Conservation (phyloP, 2,888 invertebrate genomes). For the Pristionchus arcanus region DNA sequence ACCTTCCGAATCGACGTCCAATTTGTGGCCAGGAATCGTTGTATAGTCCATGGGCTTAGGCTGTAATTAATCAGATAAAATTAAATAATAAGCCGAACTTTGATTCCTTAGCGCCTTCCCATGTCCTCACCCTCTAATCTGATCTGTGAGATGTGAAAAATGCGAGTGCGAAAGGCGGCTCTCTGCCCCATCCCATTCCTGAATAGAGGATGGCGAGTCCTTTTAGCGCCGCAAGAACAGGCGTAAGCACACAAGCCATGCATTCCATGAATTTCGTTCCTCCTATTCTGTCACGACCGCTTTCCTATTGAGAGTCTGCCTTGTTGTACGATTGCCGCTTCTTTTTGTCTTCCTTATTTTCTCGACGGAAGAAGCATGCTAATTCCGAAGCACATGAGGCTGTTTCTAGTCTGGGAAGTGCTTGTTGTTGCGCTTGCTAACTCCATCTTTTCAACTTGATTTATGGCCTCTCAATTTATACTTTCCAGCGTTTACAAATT, state of each 20-base stretch:
- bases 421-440: not conserved
- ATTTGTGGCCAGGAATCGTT: constrained; percentile 71
- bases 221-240: not conserved
- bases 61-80: constrained; percentile 57
- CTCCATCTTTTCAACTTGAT: not conserved
- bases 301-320: not conserved
- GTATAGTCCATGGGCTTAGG: constrained; percentile 72
- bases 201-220: not conserved
- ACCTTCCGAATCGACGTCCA: constrained; percentile 47
- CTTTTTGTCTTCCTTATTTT: not conserved
- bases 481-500: not conserved
- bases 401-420: not conserved
- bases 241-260: not conserved
- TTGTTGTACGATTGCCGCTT: not conserved
- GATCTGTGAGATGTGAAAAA: constrained; percentile 4
- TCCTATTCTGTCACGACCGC: not conserved
- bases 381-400: not conserved
- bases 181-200: not conserved
- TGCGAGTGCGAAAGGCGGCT: not conserved
- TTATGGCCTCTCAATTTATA: not conserved
- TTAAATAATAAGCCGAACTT: not conserved
- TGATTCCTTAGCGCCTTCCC: not conserved
- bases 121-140: not conserved
- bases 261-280: not conserved
- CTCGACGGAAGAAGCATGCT: not conserved